Evolutionary conservation across 2,888 invertebrate species (phyloP).

Genomic region (Deladenus siricidicola): DNA sequence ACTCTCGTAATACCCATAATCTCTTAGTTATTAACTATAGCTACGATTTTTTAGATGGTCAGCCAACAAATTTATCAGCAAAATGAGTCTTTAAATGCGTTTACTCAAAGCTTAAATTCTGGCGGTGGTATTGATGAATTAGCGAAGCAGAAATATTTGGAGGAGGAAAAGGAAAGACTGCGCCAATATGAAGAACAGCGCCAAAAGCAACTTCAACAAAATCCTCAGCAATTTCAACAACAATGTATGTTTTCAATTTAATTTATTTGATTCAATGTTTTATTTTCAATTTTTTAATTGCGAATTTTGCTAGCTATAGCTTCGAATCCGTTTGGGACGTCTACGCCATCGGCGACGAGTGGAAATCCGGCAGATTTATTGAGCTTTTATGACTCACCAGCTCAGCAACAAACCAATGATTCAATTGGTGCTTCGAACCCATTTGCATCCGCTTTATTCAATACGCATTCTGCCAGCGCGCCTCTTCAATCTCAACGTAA

Average conservation of each 20-base stretch:
- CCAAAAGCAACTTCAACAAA: slow-evolving; percentile 24
- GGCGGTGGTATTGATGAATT: slow-evolving; percentile 66
- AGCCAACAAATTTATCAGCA: slow-evolving; percentile 25
- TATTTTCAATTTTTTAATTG: slow-evolving; percentile 9
- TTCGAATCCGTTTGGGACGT: slow-evolving; percentile 34
- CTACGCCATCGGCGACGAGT: slow-evolving; percentile 11
- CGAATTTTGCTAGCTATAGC: not conserved
- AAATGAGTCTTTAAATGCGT: slow-evolving; percentile 16
- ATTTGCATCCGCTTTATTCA: slow-evolving; percentile 28
- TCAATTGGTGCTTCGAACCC: slow-evolving; percentile 37
- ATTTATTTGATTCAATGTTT: not conserved
- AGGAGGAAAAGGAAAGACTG: slow-evolving; percentile 91
- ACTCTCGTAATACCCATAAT: no score
- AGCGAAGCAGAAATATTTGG: slow-evolving; percentile 74
- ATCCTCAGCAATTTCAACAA: slow-evolving; percentile 12
- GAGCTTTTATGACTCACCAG: slow-evolving; percentile 32
- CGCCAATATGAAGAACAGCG: slow-evolving; percentile 46
- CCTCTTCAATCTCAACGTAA: slow-evolving; percentile 14
- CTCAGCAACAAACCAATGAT: not conserved
- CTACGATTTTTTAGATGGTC: slow-evolving; percentile 24
- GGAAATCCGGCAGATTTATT: slow-evolving; percentile 23
- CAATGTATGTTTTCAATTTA: slow-evolving; percentile 1
- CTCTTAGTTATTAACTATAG: no score
- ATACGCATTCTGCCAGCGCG: slow-evolving; percentile 5
- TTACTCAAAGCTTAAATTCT: not conserved